Evolutionary conservation across 2,888 invertebrate genomes (phyloP), one percentile per base, ranked within the genome.

Genomic region (Zootermopsis nevadensis): DNA sequence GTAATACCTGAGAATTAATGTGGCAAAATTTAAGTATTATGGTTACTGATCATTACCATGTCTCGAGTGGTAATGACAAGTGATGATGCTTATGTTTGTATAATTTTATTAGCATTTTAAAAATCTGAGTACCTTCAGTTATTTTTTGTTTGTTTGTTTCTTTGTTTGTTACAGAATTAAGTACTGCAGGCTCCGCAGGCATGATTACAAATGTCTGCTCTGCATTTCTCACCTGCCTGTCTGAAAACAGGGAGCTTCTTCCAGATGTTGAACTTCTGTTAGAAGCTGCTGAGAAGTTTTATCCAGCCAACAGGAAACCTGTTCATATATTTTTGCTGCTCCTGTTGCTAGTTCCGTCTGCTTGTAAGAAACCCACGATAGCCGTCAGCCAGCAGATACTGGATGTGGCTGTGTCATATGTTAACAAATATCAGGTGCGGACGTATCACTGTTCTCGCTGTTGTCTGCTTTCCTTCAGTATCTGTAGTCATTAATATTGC

Each of bases 291-390:
- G 87, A 84, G 87, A 89, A 80, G 87, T 89, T 30, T 88, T 88
- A 48, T 85, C 88, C 84, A 27, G 67, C 22, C n/a, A 67, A 80
- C 27, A 24, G 31, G 77, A 84, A 86, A 82, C 83, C 85, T 79
- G 85, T 88, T 42, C 86, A 88, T 76, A 88, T 88, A 84, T 88
- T 87, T 84, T 72, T 88, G 38, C 88, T 90, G 27, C 90, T 89
- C 83, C 87, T 92, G 84, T 87, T 92, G 60, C 86, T 92, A 24
- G 89, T 90, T 35, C 89, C 89, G 86, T 89, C 90, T 31, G 88
- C 92, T 48, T 89, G 90, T 42, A 87, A 88, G 86, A 87, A 88
- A 22, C 87, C 89, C 2, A 86, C 89, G 22, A 88, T 90, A 84
- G 90, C 91, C 83, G 81, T 87, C 55, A 88, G 90, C n/a, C 87